Percentiles rank a stretch among this genome's conserved stretches.
Conservation (phyloP, 2,888 invertebrate genomes). For the Drosophila meridionalis region DNA sequence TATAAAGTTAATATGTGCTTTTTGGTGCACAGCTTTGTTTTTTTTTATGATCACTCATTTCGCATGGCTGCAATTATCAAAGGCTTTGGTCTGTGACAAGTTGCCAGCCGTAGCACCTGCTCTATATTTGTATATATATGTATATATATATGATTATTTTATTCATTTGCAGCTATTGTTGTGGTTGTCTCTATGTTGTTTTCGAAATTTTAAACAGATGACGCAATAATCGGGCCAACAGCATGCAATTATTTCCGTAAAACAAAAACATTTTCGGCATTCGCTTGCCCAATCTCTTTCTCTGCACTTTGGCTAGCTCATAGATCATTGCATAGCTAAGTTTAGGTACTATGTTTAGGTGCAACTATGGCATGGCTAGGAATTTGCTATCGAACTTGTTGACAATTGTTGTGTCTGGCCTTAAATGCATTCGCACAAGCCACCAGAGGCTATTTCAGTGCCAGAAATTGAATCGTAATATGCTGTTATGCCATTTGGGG, state of each 20-base stretch:
- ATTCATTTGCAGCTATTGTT: slow-evolving; percentile 37
- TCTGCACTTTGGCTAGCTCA: slow-evolving; percentile 25
- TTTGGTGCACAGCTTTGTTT: slow-evolving; percentile 3
- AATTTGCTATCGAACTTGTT: slow-evolving; percentile 67
- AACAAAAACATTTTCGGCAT: slow-evolving; percentile 51
- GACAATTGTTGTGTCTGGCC: slow-evolving; percentile 72
- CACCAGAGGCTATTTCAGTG: slow-evolving; percentile 16
- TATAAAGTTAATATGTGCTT: not conserved
- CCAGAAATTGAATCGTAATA: slow-evolving; percentile 7
- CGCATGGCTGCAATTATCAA: slow-evolving; percentile 51
- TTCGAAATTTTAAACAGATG: slow-evolving; percentile 60
- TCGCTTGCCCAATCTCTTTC: slow-evolving; percentile 47
- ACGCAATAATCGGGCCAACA: slow-evolving; percentile 49
- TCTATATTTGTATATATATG: slow-evolving; percentile 14
- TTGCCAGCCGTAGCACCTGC: slow-evolving; percentile 24
- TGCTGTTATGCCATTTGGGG: slow-evolving; percentile 1
- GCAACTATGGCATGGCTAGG: slow-evolving; percentile 34
- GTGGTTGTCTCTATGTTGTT: slow-evolving; percentile 43
- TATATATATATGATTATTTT: slow-evolving; percentile 18
- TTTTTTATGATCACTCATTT: slow-evolving; percentile 40
- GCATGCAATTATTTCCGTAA: slow-evolving; percentile 66
- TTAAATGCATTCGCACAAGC: slow-evolving; percentile 40
- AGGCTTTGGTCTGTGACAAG: slow-evolving; percentile 59
- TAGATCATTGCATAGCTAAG: slow-evolving; percentile 15
- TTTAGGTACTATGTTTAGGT: slow-evolving; percentile 28